Evolutionary conservation across 2,113 vertebrate genomes (phyloP), one percentile per base, ranked within the genome.

Genomic region (Gobiocypris rarus): DNA sequence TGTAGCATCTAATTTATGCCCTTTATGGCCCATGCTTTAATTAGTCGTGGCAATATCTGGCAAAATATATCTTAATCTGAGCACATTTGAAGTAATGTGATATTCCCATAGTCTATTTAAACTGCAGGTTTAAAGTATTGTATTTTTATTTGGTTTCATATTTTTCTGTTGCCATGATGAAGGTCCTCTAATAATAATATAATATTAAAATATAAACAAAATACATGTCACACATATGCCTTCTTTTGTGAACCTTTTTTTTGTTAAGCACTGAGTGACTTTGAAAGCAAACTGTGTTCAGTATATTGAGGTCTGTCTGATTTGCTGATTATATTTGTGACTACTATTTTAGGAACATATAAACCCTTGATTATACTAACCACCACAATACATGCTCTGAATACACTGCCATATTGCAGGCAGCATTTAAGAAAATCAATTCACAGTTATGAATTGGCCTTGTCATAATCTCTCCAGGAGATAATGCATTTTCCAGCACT

Each of bases 331-430:
- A 82, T 75, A 48, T 85, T 75, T 85, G 67, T 85, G 85, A 87
- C 87, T 85, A 63, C 77, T 77, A 65, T 85, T 85, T 89, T 70
- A 61, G 67, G 61, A 65, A 61, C 61, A 71, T 89, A 87, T 89
- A 89, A 84, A 87, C 87, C 85, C 75, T 81, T 58, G 48, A 89
- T 89, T 87, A 87, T 84, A 59, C 73, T 80, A 87, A 87, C 81
- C 76, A 26, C 81, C 50, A 76, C 38, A 83, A 50, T 48, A 85
- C 84, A 75, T 78, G 89, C 83, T 83, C 78, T 75, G 85, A 88
- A 87, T 84, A 79, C 24, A 31, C 61, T 41, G 13, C 8, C 63
- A 84, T 52, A 82, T 75, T 81, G 38, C 41, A 70, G 34, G 24
- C 15, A 15, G 75, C 59, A 11, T 88, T 71, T 85, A 65, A 81